phyloP scores from a whole-genome alignment of 2,888 invertebrate genomes.

The Penaeus monodon region DNA sequence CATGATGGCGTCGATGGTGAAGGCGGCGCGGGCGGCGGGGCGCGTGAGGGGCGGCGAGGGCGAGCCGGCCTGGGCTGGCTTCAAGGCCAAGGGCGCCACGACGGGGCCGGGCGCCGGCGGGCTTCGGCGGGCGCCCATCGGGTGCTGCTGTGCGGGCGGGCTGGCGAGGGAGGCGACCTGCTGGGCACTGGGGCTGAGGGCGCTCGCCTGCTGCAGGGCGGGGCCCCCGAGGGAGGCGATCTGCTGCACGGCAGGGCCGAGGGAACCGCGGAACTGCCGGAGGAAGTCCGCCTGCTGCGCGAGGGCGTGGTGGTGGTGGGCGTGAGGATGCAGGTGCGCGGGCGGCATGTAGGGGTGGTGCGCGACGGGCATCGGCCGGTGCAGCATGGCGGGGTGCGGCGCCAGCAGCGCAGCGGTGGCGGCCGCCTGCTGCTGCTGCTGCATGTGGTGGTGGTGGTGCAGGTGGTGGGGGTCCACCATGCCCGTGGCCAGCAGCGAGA shows the following conservation, averaged over 20 bases:
- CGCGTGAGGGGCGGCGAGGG: slow-evolving; percentile 54
- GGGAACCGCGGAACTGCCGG: slow-evolving; percentile 30
- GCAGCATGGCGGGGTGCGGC: slow-evolving; percentile 48
- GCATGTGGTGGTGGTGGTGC: slow-evolving; percentile 44
- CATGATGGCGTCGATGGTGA: slow-evolving; percentile 61
- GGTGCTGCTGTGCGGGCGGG: background rate
- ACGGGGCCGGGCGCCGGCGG: slow-evolving; percentile 10
- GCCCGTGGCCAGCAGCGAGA: slow-evolving; percentile 60
- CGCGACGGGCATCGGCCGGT: slow-evolving; percentile 42
- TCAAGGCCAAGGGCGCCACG: slow-evolving; percentile 39
- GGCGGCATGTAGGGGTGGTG: slow-evolving; percentile 55
- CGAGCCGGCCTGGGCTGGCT: slow-evolving; percentile 15
- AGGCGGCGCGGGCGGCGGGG: slow-evolving; percentile 40
- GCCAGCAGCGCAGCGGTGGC: slow-evolving; percentile 46
- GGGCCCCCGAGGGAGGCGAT: background rate
- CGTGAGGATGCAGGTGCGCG: slow-evolving; percentile 22
- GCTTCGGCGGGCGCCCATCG: background rate
- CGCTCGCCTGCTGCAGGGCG: background rate
- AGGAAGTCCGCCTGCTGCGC: slow-evolving; percentile 34
- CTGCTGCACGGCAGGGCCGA: slow-evolving; percentile 18
- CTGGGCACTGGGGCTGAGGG: background rate
- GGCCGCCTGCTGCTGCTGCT: slow-evolving; percentile 39
- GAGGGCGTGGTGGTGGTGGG: slow-evolving; percentile 26
- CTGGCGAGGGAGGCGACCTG: background rate
- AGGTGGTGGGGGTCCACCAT: slow-evolving; percentile 63